Evolutionary conservation across 1,140 invertebrate genomes (phyloP).

Genomic region (Aphis craccivora): DNA sequence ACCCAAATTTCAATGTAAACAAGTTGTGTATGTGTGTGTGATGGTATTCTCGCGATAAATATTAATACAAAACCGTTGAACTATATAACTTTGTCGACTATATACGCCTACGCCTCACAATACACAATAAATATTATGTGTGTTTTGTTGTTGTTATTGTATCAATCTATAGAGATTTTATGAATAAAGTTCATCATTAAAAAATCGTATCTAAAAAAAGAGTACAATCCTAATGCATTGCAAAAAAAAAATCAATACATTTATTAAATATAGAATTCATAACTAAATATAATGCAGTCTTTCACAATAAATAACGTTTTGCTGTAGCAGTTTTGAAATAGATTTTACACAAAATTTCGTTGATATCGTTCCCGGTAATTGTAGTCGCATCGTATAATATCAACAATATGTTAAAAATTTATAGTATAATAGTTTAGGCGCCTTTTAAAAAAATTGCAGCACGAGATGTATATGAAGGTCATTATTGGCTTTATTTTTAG

Average conservation of each 20-base stretch:
- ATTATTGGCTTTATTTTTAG: slow-evolving; percentile 56
- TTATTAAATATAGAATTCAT: not conserved
- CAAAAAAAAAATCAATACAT: not conserved
- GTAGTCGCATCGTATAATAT: not conserved
- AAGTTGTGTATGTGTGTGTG: not conserved
- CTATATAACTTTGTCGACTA: not conserved
- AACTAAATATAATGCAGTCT: not conserved
- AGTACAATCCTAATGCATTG: not conserved
- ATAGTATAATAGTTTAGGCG: not conserved
- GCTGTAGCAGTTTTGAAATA: not conserved
- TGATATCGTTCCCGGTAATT: not conserved
- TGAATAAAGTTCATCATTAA: not conserved
- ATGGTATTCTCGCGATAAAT: slow-evolving; percentile 1
- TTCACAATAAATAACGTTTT: not conserved
- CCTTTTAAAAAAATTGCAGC: not conserved
- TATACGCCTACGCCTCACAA: too few species aligned
- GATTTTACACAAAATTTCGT: not conserved
- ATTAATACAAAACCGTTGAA: slow-evolving; percentile 21
- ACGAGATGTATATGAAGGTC: slow-evolving; percentile 28
- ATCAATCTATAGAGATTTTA: not conserved
- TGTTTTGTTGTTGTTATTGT: slow-evolving; percentile 1
- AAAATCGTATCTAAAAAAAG: not conserved
- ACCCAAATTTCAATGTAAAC: slow-evolving; percentile 52
- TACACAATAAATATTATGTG: not conserved
- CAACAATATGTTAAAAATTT: not conserved